Conservation (phyloP, 2,113 vertebrate genomes). For the Macrotus californicus region DNA sequence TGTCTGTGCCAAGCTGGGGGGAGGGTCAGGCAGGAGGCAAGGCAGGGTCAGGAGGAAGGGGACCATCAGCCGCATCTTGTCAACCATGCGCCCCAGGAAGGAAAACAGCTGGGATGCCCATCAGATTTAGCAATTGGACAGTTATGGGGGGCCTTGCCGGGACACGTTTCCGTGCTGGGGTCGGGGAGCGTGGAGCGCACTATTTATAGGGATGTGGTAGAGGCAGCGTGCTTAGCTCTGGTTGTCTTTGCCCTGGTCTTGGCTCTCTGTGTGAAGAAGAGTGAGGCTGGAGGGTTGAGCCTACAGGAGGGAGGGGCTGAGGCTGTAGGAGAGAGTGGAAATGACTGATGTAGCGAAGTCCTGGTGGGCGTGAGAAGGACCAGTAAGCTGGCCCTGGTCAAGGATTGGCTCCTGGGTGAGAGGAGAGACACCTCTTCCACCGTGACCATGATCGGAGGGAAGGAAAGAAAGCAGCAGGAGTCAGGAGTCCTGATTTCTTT, state of each 20-base stretch:
- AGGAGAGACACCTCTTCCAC: background rate
- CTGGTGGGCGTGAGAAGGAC: background rate
- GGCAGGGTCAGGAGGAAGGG: background rate
- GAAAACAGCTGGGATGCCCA: too few species aligned
- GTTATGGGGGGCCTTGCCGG: background rate
- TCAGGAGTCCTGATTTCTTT: background rate
- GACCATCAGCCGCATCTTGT: background rate
- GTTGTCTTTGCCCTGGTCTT: background rate
- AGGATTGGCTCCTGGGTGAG: background rate
- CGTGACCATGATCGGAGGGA: background rate
- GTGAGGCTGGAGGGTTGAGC: background rate
- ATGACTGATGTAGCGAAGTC: background rate
- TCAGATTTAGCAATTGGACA: background rate
- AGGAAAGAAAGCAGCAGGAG: background rate
- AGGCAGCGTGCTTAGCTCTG: background rate
- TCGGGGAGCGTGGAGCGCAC: background rate
- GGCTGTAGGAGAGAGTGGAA: background rate
- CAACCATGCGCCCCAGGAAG: background rate
- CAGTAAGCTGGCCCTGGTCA: background rate
- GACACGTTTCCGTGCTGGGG: background rate
- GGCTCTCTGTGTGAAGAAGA: background rate
- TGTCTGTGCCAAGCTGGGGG: background rate
- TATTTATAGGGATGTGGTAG: background rate
- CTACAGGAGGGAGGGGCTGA: background rate
- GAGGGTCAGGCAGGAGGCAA: background rate